Conservation (phyloP, 2,113 vertebrate genomes). For the Nothocercus nigrocapillus region DNA sequence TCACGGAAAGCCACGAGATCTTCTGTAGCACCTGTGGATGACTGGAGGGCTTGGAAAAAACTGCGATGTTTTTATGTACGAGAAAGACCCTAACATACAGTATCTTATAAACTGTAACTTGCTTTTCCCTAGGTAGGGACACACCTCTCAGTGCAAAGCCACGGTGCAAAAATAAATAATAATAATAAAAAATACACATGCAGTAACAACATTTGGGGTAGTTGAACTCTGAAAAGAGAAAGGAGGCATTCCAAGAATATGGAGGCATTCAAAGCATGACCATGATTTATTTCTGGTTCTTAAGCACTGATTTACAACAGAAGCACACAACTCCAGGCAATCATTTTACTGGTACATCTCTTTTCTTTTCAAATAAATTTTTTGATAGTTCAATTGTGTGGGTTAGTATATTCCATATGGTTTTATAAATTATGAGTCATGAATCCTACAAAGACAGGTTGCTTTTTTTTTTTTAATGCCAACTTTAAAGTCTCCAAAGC, state of each 20-base stretch:
- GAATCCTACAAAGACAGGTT: neutral
- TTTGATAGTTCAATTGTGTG: neutral
- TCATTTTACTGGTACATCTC: neutral
- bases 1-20: neutral
- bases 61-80: neutral
- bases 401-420: neutral
- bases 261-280: neutral
- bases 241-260: neutral
- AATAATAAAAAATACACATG: neutral
- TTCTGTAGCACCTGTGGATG: fast-evolving
- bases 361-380: neutral
- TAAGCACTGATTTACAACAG: neutral
- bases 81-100: neutral
- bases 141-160: neutral
- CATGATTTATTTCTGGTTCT: neutral
- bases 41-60: neutral
- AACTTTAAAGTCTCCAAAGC: neutral
- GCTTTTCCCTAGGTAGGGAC: neutral
- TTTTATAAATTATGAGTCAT: neutral
- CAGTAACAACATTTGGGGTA: neutral
- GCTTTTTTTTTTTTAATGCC: neutral
- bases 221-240: neutral
- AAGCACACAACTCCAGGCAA: neutral
- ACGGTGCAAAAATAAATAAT: neutral
- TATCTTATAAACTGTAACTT: neutral